Percentiles rank a stretch among this genome's conserved stretches.
These are phyloP conservation scores for Melitaea athalia DNA, from an alignment of 2,888 invertebrate species.

Conservation along the genomic window DNA sequence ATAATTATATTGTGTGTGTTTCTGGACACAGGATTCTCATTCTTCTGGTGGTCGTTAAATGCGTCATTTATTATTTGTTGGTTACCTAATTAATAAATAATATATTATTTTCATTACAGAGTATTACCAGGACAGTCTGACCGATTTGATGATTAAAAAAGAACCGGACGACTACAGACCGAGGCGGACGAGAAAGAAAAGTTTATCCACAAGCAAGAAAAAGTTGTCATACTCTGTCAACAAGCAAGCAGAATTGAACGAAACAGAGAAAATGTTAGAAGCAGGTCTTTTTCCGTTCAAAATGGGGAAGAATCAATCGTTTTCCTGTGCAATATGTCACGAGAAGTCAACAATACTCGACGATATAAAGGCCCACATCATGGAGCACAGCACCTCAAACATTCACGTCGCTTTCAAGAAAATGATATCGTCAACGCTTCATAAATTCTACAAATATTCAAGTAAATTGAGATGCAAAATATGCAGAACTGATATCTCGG, in stretches of 20 bases:
- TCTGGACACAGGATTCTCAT: too few species aligned
- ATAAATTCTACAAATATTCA: slow-evolving; percentile 57
- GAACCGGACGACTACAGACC: slow-evolving; percentile 50
- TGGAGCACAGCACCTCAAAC: slow-evolving; percentile 57
- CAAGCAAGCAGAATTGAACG: slow-evolving; percentile 51
- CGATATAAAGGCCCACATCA: slow-evolving; percentile 58
- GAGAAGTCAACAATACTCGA: slow-evolving; percentile 59
- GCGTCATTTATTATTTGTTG: not conserved
- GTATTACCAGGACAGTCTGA: slow-evolving; percentile 50
- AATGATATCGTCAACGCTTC: slow-evolving; percentile 60
- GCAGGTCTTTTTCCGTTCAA: slow-evolving; percentile 71
- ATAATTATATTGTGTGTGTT: too few species aligned
- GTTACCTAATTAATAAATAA: not conserved
- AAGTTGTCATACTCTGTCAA: slow-evolving; percentile 49
- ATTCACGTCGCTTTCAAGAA: slow-evolving; percentile 67
- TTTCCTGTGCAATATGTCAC: slow-evolving; percentile 63
- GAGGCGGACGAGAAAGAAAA: slow-evolving; percentile 48
- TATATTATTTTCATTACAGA: not conserved
- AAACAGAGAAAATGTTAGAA: slow-evolving; percentile 60
- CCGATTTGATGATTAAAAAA: slow-evolving; percentile 54
- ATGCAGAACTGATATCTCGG: slow-evolving; percentile 58
- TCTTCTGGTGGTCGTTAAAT: too few species aligned
- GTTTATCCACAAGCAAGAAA: slow-evolving; percentile 40
- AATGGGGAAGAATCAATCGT: slow-evolving; percentile 58
- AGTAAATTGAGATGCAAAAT: slow-evolving; percentile 62